A percentile compares a stretch with the other conserved stretches of the same genome.
Conservation (phyloP, 2,797 vertebrate genomes). For the Alectoris magna region DNA sequence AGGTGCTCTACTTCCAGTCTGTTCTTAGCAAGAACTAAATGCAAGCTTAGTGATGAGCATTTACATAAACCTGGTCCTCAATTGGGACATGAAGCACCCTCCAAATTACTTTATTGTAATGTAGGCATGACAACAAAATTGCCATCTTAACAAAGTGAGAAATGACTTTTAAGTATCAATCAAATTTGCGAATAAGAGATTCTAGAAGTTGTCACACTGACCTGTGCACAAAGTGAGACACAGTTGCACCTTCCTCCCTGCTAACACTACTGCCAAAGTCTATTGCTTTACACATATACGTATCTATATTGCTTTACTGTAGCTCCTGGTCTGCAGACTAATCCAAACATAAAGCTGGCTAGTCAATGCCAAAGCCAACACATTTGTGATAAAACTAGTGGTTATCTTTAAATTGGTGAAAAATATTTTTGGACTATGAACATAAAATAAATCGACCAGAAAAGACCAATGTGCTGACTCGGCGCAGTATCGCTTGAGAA, state of each 20-base stretch:
- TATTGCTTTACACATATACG: neutral
- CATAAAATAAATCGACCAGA: neutral
- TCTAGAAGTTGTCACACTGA: neutral
- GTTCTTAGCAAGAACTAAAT: neutral
- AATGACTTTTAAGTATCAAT: neutral
- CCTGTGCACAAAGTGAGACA: neutral
- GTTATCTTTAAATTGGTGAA: neutral
- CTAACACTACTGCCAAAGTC: neutral
- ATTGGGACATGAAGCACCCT: neutral
- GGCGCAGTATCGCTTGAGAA: neutral
- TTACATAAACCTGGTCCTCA: neutral
- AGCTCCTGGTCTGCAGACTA: neutral
- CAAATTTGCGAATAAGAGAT: neutral
- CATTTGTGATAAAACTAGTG: neutral
- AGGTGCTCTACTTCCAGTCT: neutral
- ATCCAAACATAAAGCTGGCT: neutral
- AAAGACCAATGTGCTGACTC: neutral
- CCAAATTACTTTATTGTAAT: neutral
- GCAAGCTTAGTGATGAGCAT: neutral
- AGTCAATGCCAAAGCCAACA: conserved; percentile 14
- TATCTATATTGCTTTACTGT: neutral
- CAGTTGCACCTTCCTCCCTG: neutral
- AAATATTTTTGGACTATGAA: neutral
- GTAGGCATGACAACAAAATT: neutral
- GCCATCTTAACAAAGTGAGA: neutral